Evolutionary conservation across 2,113 vertebrate species (phyloP).

Genomic region (Epinephelus cyanopodus): DNA sequence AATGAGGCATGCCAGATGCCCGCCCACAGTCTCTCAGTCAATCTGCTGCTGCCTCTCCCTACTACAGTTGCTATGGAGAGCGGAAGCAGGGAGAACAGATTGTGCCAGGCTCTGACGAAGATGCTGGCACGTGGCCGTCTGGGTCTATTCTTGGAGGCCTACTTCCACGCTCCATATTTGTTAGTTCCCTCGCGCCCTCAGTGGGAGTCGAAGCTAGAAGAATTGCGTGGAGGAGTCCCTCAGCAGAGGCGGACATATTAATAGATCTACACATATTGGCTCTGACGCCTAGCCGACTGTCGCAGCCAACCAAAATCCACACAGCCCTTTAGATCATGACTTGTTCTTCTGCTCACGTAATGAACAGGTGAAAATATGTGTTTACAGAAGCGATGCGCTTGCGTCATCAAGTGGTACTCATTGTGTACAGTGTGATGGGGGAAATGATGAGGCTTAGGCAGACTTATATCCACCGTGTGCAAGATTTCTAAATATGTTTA

Average conservation of each 20-base stretch:
- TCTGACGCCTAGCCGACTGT: slow-evolving; percentile 46
- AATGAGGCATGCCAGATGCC: slow-evolving; percentile 66
- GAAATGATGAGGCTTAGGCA: neutral
- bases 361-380: slow-evolving; percentile 21
- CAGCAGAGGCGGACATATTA: slow-evolving; percentile 62
- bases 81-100: slow-evolving; percentile 68
- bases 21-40: slow-evolving; percentile 83
- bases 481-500: slow-evolving; percentile 29
- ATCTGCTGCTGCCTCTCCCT: slow-evolving; percentile 74
- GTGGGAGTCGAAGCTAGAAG: slow-evolving; percentile 53
- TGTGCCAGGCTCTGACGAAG: slow-evolving; percentile 77
- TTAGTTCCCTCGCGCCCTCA: slow-evolving; percentile 37
- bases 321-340: slow-evolving; percentile 33
- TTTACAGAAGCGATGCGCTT: slow-evolving; percentile 28
- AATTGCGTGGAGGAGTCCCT: slow-evolving; percentile 70
- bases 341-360: slow-evolving; percentile 46
- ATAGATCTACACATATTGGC: slow-evolving; percentile 68
- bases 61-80: slow-evolving; percentile 80
- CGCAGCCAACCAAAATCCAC: slow-evolving; percentile 52
- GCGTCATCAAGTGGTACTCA: slow-evolving; percentile 41
- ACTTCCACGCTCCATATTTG: slow-evolving; percentile 81
- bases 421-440: neutral
- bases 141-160: slow-evolving; percentile 76
- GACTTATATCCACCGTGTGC: neutral
- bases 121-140: slow-evolving; percentile 73